These are phyloP conservation scores for Zaprionus kolodkinae DNA, from an alignment of 1,140 invertebrate genomes.

Conservation along the genomic window DNA sequence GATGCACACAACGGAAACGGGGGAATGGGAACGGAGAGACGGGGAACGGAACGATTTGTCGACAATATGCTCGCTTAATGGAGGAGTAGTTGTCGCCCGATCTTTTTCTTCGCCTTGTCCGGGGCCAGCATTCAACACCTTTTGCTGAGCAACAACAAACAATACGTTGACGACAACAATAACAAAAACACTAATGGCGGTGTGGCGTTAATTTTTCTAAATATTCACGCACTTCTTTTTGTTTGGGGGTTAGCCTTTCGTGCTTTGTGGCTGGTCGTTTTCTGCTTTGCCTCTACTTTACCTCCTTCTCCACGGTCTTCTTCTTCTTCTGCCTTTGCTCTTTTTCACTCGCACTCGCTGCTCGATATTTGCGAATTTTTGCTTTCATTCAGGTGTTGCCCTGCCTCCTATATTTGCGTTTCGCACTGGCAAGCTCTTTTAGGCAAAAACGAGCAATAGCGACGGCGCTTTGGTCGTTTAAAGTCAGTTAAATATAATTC, in stretches of 20 bases:
- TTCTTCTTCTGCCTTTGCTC: conserved; percentile 48
- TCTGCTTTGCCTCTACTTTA: conserved; percentile 40
- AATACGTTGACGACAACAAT: conserved; percentile 24
- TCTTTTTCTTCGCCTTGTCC: conserved; percentile 41
- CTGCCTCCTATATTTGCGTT: conserved; percentile 28
- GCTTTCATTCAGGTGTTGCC: conserved; percentile 48
- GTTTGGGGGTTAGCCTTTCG: conserved; percentile 57
- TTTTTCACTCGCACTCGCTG: conserved; percentile 54
- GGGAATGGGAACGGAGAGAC: conserved; percentile 28
- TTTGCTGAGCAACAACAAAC: conserved; percentile 40
- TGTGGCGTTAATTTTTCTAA: conserved; percentile 61
- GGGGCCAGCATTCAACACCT: conserved; percentile 48
- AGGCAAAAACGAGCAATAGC: conserved; percentile 36
- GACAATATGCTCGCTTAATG: conserved; percentile 55
- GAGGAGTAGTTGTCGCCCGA: conserved; percentile 47
- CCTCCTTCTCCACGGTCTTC: conserved; percentile 27
- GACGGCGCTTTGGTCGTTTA: conserved; percentile 41
- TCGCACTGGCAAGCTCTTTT: conserved; percentile 31
- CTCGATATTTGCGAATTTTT: conserved; percentile 54
- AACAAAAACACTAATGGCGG: conserved; percentile 57
- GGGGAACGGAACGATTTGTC: conserved; percentile 37
- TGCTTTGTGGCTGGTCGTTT: conserved; percentile 58
- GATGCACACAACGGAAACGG: conserved; percentile 42
- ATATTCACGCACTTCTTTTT: conserved; percentile 61
- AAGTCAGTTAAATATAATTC: conserved; percentile 44